Percentiles rank a stretch among this genome's conserved stretches.
phyloP scores from a whole-genome alignment of 2,797 vertebrate species.

The Chelmon rostratus region DNA sequence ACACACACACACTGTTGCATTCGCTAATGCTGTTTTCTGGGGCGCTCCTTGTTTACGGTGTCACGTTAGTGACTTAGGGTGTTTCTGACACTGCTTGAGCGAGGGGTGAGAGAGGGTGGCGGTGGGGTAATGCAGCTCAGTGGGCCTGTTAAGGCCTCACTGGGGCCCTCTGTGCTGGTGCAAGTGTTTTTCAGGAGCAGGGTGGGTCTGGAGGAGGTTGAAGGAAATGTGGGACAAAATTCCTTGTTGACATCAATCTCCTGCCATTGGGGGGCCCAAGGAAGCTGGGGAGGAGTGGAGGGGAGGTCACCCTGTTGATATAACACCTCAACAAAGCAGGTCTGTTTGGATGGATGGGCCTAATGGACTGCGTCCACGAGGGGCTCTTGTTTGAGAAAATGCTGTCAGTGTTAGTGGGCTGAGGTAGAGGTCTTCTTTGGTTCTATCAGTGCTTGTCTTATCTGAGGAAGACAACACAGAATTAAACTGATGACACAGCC shows the following conservation, averaged over 20 bases:
- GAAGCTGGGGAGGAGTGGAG: constrained; percentile 82
- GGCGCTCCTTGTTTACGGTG: constrained; percentile 78
- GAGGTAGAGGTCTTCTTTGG: constrained; percentile 38
- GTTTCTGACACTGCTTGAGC: constrained; percentile 76
- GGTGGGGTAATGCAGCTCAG: constrained; percentile 67
- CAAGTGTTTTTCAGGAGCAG: constrained; percentile 81
- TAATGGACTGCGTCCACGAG: constrained; percentile 81
- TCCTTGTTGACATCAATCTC: constrained; percentile 89
- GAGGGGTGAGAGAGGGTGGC: constrained; percentile 65
- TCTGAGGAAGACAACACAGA: constrained; percentile 44
- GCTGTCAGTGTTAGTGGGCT: constrained; percentile 53
- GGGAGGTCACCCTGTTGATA: constrained; percentile 85
- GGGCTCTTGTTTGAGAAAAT: constrained; percentile 79
- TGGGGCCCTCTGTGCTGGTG: constrained; percentile 80
- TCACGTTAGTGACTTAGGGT: constrained; percentile 73
- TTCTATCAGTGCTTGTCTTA: constrained; percentile 48
- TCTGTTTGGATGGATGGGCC: constrained; percentile 84
- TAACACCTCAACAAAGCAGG: constrained; percentile 89
- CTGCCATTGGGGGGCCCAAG: constrained; percentile 86
- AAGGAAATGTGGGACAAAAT: constrained; percentile 85
- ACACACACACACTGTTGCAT: constrained; percentile 49
- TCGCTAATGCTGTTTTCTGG: constrained; percentile 69
- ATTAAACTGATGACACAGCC: constrained; percentile 37
- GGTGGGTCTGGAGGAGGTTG: constrained; percentile 76
- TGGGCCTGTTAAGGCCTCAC: constrained; percentile 79